phyloP scores from a whole-genome alignment of 2,113 vertebrate species.

The Ramphastos sulfuratus region DNA sequence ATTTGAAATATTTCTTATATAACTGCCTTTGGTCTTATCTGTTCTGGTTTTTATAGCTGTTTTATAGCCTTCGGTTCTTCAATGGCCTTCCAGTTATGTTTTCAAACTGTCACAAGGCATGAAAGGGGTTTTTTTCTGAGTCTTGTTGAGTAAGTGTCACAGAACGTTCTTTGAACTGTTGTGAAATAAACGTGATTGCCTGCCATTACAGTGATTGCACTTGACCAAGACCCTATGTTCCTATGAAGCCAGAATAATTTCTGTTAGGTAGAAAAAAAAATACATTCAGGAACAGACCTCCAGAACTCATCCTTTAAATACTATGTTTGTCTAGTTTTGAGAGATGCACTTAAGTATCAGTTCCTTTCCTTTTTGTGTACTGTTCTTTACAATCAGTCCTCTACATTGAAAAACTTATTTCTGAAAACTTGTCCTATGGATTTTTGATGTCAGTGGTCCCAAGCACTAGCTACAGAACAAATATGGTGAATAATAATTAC shows the following conservation, averaged over 20 bases:
- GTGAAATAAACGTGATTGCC: not conserved
- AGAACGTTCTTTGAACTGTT: accelerated
- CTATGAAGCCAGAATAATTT: not conserved
- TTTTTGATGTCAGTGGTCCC: not conserved
- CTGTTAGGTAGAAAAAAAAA: not conserved
- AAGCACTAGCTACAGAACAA: not conserved
- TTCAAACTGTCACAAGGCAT: not conserved
- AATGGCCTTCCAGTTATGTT: not conserved
- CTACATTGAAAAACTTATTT: not conserved
- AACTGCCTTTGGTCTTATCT: not conserved
- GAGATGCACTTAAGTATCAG: not conserved
- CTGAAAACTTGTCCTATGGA: not conserved
- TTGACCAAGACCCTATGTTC: not conserved
- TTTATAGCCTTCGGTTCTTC: not conserved
- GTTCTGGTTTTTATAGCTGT: not conserved
- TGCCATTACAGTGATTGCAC: not conserved
- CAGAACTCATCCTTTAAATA: not conserved
- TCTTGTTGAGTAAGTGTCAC: not conserved
- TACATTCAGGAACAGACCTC: not conserved
- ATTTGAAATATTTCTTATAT: not conserved
- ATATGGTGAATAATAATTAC: not conserved
- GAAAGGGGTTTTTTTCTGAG: not conserved
- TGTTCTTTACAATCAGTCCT: not conserved
- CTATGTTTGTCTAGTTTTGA: not conserved
- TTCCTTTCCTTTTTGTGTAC: not conserved